Base-by-base conservation (phyloP, 1,140 invertebrate genomes). In the Metopolophium dirhodum region DNA sequence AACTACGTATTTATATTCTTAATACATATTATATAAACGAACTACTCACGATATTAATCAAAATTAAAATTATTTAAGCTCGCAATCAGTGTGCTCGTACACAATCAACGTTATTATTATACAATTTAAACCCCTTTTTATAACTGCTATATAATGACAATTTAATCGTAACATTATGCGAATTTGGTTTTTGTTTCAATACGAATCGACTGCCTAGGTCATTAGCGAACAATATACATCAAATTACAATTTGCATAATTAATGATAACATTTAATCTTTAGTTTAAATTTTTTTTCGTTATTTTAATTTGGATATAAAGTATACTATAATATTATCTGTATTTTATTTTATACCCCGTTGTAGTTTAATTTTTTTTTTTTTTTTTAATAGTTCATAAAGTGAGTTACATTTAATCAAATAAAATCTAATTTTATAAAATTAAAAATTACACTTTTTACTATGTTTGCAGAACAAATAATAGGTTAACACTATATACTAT, bases 201-300 rank as follows among this genome's bases (percentile, higher is more conserved):
- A 83, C n/a, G n/a, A 37, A 83, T 83, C 82, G 35, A 83, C 37
- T 83, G 82, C 35, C 22, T 37, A 30, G 85, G 85, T 87, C 85
- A 87, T 87, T 87, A 87, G 85, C 85, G 7, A 47, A 87, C 85
- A 87, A 87, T 30, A 47, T 87, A 47, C 45, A n/a, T 47, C 85
- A 87, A 47, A 87, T 47, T 87, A 47, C 30, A 87, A 87, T 87
- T 87, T 87, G 30, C 85, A 49, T 87, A 87, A 87, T 87, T 87
- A 87, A 47, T 87, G 18, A 87, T 87, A 85, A 41, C 22, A 41
- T 85, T 85, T 85, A 85, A 45, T 45, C 41, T 41, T 11, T 11
- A 26, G 23, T 85, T 85, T 26, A 37, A 37, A 35, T 45, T 85
- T 85, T 85, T n/a, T 85, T 85, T 85, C 1, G 6, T 77, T 6